Evolutionary conservation across 2,888 invertebrate genomes (phyloP), one percentile per base, ranked within the genome.

Genomic region (Elgonia sp.): DNA sequence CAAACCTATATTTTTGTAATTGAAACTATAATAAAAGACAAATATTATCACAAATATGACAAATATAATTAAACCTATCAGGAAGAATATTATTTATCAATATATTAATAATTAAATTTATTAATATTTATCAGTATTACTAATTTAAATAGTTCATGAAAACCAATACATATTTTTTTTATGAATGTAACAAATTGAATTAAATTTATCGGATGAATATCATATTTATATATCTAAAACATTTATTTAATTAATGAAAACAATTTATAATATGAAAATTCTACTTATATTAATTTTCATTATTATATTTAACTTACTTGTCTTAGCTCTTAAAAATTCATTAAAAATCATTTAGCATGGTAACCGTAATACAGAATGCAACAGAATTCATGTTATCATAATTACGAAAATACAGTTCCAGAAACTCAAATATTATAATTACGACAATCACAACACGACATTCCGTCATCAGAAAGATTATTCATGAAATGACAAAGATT

Each of bases 371-470:
- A 62, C 37, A 62, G 16, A 62, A 37, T 21, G 14, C 60, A 37
- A 37, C 62, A n/a, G n/a, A 16, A 53, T 53, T 16, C 37, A 7
- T 62, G 37, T 62, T 62, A 62, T 62, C 37, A 37, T 62, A 37
- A 62, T 62, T 37, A 62, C 16, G 62, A 62, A 62, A 37, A 62
- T 62, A 37, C 62, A 21, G 37, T 62, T 37, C 37, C 7, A 37
- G 62, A 62, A 62, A 37, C 62, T 62, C 62, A 62, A 62, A 62
- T 62, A 37, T 62, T 62, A 62, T 62, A 62, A 62, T 62, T 62
- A 62, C 14, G 37, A 37, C 62, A 10, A 62, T 62, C 37, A 62
- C 16, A 37, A 37, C 37, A 16, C 37, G 37, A 37, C 8, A 3
- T 62, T 37, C 62, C 37, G 29, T 37, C 62, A 62, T 14, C 62